Conservation (phyloP, 1,140 invertebrate species). For the Onthophagus taurus region DNA sequence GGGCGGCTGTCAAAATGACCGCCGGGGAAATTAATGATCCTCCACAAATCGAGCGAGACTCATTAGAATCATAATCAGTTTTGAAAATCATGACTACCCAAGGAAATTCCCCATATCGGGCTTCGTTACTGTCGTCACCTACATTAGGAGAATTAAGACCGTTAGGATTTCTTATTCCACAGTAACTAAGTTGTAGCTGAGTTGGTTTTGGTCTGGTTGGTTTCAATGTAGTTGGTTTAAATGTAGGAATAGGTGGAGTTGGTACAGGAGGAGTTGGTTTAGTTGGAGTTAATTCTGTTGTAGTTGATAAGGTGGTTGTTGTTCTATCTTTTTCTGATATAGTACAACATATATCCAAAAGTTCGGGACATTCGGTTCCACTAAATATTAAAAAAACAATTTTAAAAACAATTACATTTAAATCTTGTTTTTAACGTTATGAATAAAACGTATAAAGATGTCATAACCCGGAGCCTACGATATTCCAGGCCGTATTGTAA, state of each 20-base stretch:
- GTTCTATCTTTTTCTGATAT: conserved; percentile 19
- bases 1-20: conserved; percentile 60
- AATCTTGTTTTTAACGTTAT: too few species aligned
- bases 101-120: conserved; percentile 69
- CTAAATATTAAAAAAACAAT: conserved; percentile 36
- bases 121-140: conserved; percentile 41
- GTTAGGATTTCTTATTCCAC: conserved; percentile 42
- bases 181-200: too few species aligned
- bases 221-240: conserved; percentile 22
- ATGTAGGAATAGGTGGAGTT: conserved; percentile 4
- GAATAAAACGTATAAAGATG: too few species aligned
- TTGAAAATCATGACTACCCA: conserved; percentile 79
- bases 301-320: neutral
- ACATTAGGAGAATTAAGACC: conserved; percentile 43
- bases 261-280: too few species aligned
- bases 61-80: conserved; percentile 43
- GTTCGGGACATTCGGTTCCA: conserved; percentile 36
- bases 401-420: too few species aligned
- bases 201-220: conserved; percentile 20
- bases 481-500: too few species aligned
- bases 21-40: conserved; percentile 58
- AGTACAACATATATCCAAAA: conserved; percentile 39
- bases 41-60: conserved; percentile 59
- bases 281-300: too few species aligned
- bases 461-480: too few species aligned